Base-by-base conservation (phyloP, 2,888 invertebrate genomes). In the Lithophane leautieri region DNA sequence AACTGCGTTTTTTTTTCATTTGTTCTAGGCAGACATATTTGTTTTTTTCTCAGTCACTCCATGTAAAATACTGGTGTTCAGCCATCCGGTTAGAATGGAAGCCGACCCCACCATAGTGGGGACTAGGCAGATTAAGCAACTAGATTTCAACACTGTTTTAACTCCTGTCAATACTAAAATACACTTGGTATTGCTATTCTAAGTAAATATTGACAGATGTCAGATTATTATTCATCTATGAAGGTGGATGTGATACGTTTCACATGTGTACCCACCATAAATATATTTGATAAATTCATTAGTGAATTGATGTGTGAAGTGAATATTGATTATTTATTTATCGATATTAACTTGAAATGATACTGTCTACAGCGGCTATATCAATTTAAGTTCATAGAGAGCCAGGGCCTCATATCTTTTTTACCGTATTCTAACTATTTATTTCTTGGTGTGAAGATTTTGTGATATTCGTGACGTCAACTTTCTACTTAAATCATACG, bases 161-260 rank as follows among this genome's bases (percentile, higher is more conserved):
- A 28, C 47, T 61, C 14, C 44, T 44, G 1, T 40, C 44, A 34
- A 22, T 52, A 19, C 16, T 72, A 14, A 40, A 54, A 47, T 56
- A 62, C 40, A 22, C 52, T 50, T 50, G 28, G 44, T 73, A 52
- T 44, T 34, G 2, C 25, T 50, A 62, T 40, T 40, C 50, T 52
- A 61, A 60, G 22, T 79, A 28, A 65, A 61, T 56, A 65, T n/a
- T 78, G 54, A 14, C n/a, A 28, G 47, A 65, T 28, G 54, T 11
- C n/a, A 28, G 47, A 65, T 28, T 44, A 16, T 11, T 52, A 66
- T 66, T 28, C 6, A 6, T 52, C 2, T 67, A 25, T 56, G 28
- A 44, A 50, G 19, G 7, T 47, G 47, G 16, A 47, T 7, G 16
- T 16, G 6, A 0, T 19, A 47, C 47, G 2, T 19, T 47, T 19